Evolutionary conservation across 2,797 vertebrate species (phyloP).

Genomic region (Xiphorhynchus erythropygius): DNA sequence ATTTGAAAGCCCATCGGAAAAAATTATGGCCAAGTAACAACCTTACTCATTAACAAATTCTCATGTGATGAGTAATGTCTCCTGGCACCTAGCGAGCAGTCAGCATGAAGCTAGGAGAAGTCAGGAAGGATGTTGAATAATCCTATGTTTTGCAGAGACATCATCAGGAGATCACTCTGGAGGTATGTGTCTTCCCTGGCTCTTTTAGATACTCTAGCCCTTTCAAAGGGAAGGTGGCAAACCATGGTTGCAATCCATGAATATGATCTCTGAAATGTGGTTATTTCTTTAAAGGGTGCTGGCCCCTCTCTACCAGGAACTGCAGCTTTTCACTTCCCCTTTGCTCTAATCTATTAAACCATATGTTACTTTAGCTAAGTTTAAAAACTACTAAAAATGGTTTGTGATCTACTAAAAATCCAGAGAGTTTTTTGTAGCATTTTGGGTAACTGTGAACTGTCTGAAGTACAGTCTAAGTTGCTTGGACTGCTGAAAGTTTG

Average conservation of each 20-base stretch:
- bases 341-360: background rate
- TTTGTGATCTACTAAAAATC: background rate
- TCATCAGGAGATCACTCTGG: background rate
- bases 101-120: background rate
- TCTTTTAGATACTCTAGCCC: background rate
- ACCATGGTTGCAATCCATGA: background rate
- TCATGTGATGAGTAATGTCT: background rate
- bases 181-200: background rate
- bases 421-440: background rate
- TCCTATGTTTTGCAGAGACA: background rate
- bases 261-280: background rate
- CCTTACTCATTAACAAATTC: background rate
- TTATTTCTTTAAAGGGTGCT: background rate
- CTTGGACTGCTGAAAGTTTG: background rate
- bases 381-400: background rate
- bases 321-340: background rate
- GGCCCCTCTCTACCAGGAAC: background rate
- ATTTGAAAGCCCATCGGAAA: background rate
- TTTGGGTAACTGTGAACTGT: background rate
- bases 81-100: constrained; percentile 9
- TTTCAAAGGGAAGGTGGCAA: background rate
- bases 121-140: background rate
- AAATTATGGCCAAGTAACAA: background rate
- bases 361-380: background rate
- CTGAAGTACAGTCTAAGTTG: background rate